Evolutionary conservation across 1,140 invertebrate genomes (phyloP).

Genomic region (Pristionchus pacificus): DNA sequence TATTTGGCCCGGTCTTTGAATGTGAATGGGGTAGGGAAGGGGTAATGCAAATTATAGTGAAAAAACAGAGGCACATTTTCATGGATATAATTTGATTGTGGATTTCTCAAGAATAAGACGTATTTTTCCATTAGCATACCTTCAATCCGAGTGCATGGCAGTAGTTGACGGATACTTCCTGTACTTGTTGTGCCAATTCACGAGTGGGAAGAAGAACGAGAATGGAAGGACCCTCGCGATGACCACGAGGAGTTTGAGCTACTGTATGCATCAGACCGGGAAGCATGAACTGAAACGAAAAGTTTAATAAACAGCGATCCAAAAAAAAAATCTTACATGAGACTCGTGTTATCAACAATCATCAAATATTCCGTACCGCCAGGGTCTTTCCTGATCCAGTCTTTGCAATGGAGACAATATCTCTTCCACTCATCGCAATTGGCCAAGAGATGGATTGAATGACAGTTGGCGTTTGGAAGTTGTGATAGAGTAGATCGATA

Average conservation of each 20-base stretch:
- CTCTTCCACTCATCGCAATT: constrained; percentile 61
- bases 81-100: constrained; percentile 79
- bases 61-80: no score
- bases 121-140: constrained; percentile 75
- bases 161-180: constrained; percentile 78
- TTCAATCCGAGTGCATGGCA: constrained; percentile 73
- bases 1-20: no score
- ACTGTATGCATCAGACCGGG: constrained; percentile 84
- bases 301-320: constrained; percentile 77
- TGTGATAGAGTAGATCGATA: constrained; percentile 35
- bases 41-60: no score
- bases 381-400: constrained; percentile 67
- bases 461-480: constrained; percentile 55
- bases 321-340: no score
- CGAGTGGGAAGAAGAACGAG: constrained; percentile 86
- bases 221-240: constrained; percentile 48
- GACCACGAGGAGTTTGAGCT: constrained; percentile 66
- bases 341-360: no score
- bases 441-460: constrained; percentile 61
- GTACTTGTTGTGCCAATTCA: constrained; percentile 91
- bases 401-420: constrained; percentile 64
- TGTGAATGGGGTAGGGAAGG: no score
- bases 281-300: constrained; percentile 66
- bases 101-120: constrained; percentile 86
- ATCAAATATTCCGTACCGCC: no score